Base-by-base conservation (phyloP, 2,888 invertebrate genomes). In the Aquatica leii region DNA sequence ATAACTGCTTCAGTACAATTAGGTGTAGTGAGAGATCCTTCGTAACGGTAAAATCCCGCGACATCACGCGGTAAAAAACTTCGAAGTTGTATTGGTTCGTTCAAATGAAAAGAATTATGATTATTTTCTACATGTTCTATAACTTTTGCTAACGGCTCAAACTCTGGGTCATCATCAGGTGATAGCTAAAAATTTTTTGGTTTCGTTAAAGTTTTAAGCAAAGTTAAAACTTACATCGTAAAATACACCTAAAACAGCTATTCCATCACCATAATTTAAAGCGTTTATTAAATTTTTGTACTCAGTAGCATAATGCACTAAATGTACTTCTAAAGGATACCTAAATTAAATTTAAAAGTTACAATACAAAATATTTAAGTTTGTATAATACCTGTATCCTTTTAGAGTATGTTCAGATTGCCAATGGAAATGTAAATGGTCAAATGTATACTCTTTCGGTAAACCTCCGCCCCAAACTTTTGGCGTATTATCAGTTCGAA, bases 381-480 rank as follows among this genome's bases (percentile, higher is more conserved):
- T 54, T 31, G 9, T 41, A 31, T 17, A n/a, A 62, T 71, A 80
- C 80, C 79, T 75, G 34, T 73, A 82, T 8, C 87, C 87, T 65
- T 93, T 86, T 12, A 94, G 81, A 0, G 88, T 88, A 76, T 95
- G 94, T 77, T 95, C 94, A 0, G 94, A 92, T 51, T 88, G 86
- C 93, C 93, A 94, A 77, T 94, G 94, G 79, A 94, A 91, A 76
- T 94, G 93, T 52, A 93, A 82, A 78, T 93, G 91, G 59, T 90
- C 89, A 53, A 93, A 82, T 1, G 85, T 76, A 76, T 88, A 92
- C 1, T 78, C 75, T 24, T 84, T 82, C 41, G 82, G 78, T 48
- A 90, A 77, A 1, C 86, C 87, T 0, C 90, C 91, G 0, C 90
- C 91, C 52, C 74, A 74, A 5, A 85, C 68, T 17, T 65, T 71